phyloP scores from a whole-genome alignment of 2,797 vertebrate genomes.

The Lophius americanus region DNA sequence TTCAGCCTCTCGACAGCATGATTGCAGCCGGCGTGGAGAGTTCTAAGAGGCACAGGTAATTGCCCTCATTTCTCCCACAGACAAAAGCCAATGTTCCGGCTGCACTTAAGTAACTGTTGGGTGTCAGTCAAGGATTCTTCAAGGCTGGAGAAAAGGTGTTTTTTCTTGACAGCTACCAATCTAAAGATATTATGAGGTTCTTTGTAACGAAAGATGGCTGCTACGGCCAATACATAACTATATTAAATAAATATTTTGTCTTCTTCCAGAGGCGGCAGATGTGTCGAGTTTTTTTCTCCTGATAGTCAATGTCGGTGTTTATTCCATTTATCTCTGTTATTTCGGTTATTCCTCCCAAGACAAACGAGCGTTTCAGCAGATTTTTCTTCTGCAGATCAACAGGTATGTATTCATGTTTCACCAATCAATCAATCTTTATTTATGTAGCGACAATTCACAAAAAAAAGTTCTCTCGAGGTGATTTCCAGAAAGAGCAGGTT shows the following conservation, averaged over 20 bases:
- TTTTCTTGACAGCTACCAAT: conserved; percentile 58
- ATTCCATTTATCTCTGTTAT: background rate
- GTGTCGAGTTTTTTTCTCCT: background rate
- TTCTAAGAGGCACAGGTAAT: conserved; percentile 62
- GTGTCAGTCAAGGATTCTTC: conserved; percentile 75
- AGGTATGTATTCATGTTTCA: background rate
- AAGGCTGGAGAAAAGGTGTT: conserved; percentile 61
- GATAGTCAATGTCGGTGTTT: background rate
- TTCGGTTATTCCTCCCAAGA: background rate
- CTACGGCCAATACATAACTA: background rate
- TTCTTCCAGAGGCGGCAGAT: background rate
- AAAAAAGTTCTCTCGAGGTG: no score
- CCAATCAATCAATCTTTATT: background rate
- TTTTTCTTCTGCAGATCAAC: background rate
- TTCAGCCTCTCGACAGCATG: conserved; percentile 49
- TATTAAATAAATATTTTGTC: conserved; percentile 1
- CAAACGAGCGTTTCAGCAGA: background rate
- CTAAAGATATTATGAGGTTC: conserved; percentile 50
- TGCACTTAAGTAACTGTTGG: conserved; percentile 66
- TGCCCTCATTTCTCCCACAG: conserved; percentile 62
- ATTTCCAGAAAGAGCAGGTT: no score
- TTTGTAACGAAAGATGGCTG: conserved; percentile 25
- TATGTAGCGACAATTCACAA: no score
- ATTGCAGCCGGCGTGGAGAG: conserved; percentile 41
- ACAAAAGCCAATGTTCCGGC: conserved; percentile 78